These are phyloP conservation scores for Holcopasites calliopsidis DNA, from an alignment of 1,140 invertebrate species.

Conservation along the genomic window DNA sequence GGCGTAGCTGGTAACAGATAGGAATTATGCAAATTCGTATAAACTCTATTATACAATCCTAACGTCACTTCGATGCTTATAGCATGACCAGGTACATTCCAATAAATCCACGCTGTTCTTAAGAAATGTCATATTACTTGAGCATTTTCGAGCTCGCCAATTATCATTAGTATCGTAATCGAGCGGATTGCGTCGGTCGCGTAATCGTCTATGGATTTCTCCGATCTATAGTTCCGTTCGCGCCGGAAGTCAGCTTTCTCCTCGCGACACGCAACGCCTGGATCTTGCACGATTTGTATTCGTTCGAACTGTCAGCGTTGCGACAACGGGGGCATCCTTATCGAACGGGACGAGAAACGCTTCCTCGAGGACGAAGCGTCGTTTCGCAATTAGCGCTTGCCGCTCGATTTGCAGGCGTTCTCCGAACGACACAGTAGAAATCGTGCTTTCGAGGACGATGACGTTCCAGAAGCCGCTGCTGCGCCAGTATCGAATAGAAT, in stretches of 20 bases:
- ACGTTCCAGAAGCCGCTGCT: conserved; percentile 40
- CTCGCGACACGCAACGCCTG: conserved; percentile 1
- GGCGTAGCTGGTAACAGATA: too few species aligned
- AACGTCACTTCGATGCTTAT: too few species aligned
- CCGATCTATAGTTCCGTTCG: conserved; percentile 20
- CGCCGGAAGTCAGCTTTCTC: conserved; percentile 41
- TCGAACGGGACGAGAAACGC: conserved; percentile 3
- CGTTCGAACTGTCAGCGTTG: conserved; percentile 1
- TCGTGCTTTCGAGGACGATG: conserved; percentile 26
- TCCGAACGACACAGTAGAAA: conserved; percentile 6
- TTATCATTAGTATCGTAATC: neutral
- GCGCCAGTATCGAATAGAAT: conserved; percentile 47
- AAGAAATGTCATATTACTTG: neutral
- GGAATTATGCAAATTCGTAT: too few species aligned
- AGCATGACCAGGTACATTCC: too few species aligned
- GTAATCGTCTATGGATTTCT: conserved; percentile 21
- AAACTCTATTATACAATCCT: too few species aligned
- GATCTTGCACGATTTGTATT: conserved; percentile 21
- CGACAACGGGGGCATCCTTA: conserved; percentile 28
- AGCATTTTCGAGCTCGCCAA: neutral
- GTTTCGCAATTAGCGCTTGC: neutral
- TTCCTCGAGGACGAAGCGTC: too few species aligned
- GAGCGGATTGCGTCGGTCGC: conserved; percentile 11
- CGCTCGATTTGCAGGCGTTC: conserved; percentile 8
- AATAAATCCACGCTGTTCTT: neutral